A percentile compares a stretch with the other conserved stretches of the same genome.
Conservation (phyloP, 2,113 vertebrate genomes). For the Silurus meridionalis region DNA sequence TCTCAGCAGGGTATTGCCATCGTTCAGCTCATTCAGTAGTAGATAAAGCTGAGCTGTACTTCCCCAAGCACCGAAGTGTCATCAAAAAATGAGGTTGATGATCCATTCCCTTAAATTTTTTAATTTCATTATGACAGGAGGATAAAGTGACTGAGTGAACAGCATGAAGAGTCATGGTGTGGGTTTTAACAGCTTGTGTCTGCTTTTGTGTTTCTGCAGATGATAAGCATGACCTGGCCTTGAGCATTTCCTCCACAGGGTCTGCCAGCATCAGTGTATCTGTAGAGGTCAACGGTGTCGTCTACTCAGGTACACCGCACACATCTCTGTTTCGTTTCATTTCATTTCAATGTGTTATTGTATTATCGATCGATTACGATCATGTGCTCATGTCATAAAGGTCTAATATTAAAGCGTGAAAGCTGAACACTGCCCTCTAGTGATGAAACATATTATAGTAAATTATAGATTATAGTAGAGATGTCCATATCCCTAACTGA, state of each 20-base stretch:
- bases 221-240: slow-evolving; percentile 75
- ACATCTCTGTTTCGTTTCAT: neutral
- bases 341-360: no score
- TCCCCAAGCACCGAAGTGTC: neutral
- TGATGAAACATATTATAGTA: neutral
- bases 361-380: no score
- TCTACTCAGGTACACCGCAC: slow-evolving; percentile 71
- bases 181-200: neutral
- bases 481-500: no score
- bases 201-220: slow-evolving; percentile 56
- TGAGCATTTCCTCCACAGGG: slow-evolving; percentile 77
- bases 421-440: slow-evolving; percentile 9
- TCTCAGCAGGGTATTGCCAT: neutral
- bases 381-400: no score
- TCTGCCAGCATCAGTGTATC: slow-evolving; percentile 76
- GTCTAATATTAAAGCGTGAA: neutral
- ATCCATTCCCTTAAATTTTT: neutral
- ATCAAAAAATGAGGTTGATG: neutral
- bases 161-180: neutral
- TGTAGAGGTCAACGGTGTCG: slow-evolving; percentile 78
- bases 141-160: neutral
- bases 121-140: neutral
- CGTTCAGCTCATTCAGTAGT: neutral
- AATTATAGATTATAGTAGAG: no score
- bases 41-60: neutral